Evolutionary conservation across 2,113 vertebrate species (phyloP).

Genomic region (Phyllostomus hastatus): DNA sequence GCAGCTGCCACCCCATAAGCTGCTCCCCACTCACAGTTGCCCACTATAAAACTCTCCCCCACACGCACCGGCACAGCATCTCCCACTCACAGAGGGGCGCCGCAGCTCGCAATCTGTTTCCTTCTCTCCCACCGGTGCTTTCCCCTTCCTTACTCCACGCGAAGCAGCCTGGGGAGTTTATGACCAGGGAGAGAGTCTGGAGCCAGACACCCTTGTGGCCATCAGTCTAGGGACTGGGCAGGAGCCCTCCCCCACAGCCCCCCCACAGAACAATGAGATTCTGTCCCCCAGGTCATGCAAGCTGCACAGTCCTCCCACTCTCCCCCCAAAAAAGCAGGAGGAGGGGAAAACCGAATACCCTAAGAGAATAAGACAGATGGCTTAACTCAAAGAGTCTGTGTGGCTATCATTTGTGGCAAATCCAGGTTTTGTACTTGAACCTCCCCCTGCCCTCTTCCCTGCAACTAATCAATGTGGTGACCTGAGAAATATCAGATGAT

Average conservation of each 20-base stretch:
- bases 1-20: background rate
- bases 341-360: background rate
- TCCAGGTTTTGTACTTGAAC: constrained; percentile 4
- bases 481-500: background rate
- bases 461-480: background rate
- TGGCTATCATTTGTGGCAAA: background rate
- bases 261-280: background rate
- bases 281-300: background rate
- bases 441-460: no score
- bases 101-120: background rate
- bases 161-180: background rate
- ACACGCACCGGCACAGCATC: background rate
- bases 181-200: background rate
- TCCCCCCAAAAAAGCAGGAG: background rate
- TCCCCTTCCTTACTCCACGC: background rate
- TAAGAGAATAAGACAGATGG: background rate
- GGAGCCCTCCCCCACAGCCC: background rate
- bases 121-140: background rate
- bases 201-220: background rate
- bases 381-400: background rate
- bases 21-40: background rate
- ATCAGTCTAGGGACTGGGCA: background rate
- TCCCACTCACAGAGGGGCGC: background rate
- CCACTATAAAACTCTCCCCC: background rate
- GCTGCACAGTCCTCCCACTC: background rate